Conservation (phyloP, 2,888 invertebrate genomes). For the Protophormia terraenovae region DNA sequence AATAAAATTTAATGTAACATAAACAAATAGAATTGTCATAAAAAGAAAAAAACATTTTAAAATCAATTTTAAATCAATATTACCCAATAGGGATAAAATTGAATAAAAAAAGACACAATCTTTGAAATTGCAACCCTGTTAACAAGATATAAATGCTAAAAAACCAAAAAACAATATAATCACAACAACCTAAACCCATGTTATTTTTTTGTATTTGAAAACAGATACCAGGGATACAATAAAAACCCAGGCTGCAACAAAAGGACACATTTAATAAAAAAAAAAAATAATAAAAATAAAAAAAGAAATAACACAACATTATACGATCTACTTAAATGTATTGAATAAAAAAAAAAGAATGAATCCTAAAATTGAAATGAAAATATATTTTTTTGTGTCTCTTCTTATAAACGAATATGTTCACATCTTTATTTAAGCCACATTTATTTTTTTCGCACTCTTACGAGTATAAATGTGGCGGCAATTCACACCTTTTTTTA, state of each 20-base stretch:
- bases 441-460: constrained; percentile 27
- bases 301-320: constrained; percentile 37
- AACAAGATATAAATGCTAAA: constrained; percentile 49
- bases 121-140: constrained; percentile 47
- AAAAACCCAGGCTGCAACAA: constrained; percentile 21
- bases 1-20: background rate
- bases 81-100: constrained; percentile 55
- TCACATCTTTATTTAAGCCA: constrained; percentile 68
- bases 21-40: background rate
- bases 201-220: constrained; percentile 18
- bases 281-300: background rate
- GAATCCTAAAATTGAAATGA: constrained; percentile 19
- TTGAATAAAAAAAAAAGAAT: constrained; percentile 36
- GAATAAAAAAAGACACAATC: constrained; percentile 26
- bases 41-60: constrained; percentile 63
- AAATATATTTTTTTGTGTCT: constrained; percentile 18
- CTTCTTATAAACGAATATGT: background rate
- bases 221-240: constrained; percentile 40
- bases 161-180: constrained; percentile 20
- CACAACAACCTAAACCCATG: constrained; percentile 45
- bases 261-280: constrained; percentile 40
- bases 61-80: constrained; percentile 71
- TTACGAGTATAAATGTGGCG: constrained; percentile 56
- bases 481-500: constrained; percentile 72
- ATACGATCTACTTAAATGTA: constrained; percentile 50